Evolutionary conservation across 2,113 vertebrate genomes (phyloP), one percentile per base, ranked within the genome.

Genomic region (Clarias gariepinus): DNA sequence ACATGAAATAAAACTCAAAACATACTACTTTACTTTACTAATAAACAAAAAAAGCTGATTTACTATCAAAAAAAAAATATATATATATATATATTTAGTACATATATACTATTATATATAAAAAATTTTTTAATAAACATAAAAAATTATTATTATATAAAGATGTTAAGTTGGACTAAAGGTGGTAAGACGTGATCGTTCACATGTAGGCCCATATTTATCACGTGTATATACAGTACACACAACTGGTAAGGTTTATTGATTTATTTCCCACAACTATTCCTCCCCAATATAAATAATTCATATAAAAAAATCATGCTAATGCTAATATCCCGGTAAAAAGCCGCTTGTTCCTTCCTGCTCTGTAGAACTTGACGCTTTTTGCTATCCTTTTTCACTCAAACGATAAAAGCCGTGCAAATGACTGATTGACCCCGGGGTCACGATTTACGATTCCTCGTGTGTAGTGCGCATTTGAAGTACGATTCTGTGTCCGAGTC

Each of bases 401-500:
- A 10, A 41, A 12, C 13, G 36, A 63, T 74, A 30, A 76, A 82
- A 66, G 69, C 57, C 69, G 77, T 55, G 41, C 61, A 47, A 66
- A 30, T 66, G 81, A 2, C 8, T 11, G 69, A 66, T 21, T 76
- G 81, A 76, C 69, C 60, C 28, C 25, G 18, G 9, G 77, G 77
- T 79, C 77, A 12, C 4, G 69, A 55, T 58, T 77, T 30, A 18
- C 19, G 58, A 21, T 64, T 66, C 19, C 25, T 10, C 7, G 23
- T 10, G 25, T n/a, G 66, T 53, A 69, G 81, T 25, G 71, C 25
- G 18, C 21, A 73, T 58, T 74, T 25, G 7, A 55, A 61, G 79
- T 73, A 25, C 85, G 66, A 63, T 80, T 83, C 77, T 33, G 47
- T 80, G 79, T 84, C 23, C 77, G 12, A n/a, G 66, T 68, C 57